Conservation (phyloP, 2,888 invertebrate species). For the Camponotus fellah region DNA sequence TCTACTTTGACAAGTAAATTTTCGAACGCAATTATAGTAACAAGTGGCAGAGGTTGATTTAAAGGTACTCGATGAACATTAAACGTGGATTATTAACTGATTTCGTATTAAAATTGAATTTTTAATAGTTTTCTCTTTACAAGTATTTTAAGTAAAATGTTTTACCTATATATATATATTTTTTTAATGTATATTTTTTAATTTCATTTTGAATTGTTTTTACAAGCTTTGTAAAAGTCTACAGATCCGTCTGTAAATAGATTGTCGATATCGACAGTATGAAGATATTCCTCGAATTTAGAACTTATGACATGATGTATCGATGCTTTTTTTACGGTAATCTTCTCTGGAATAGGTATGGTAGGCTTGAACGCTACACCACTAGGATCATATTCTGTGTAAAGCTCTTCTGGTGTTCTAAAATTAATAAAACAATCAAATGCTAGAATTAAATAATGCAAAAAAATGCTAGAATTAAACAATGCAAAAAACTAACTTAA, state of each 20-base stretch:
- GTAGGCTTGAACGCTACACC: slow-evolving; percentile 92
- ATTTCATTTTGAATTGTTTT: slow-evolving; percentile 21
- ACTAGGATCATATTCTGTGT: slow-evolving; percentile 89
- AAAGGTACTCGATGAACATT: background rate
- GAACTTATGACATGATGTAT: slow-evolving; percentile 83
- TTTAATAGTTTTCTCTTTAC: background rate
- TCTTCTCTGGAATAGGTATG: slow-evolving; percentile 89
- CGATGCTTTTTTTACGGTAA: slow-evolving; percentile 81
- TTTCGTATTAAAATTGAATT: background rate
- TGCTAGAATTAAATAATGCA: background rate
- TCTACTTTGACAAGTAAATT: background rate
- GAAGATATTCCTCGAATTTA: slow-evolving; percentile 86
- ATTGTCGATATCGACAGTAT: slow-evolving; percentile 76
- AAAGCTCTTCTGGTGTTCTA: slow-evolving; percentile 90
- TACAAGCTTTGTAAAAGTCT: slow-evolving; percentile 73
- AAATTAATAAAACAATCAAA: slow-evolving; percentile 29
- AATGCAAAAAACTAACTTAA: background rate
- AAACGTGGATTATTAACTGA: background rate
- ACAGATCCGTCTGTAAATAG: slow-evolving; percentile 64
- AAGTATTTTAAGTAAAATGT: background rate
- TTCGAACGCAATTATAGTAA: background rate
- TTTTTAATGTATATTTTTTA: background rate
- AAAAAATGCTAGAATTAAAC: background rate
- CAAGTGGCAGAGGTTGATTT: background rate
- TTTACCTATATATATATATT: background rate